Evolutionary conservation across 1,140 invertebrate species (phyloP), one percentile per base, ranked within the genome.

Genomic region (Drosophila littoralis): DNA sequence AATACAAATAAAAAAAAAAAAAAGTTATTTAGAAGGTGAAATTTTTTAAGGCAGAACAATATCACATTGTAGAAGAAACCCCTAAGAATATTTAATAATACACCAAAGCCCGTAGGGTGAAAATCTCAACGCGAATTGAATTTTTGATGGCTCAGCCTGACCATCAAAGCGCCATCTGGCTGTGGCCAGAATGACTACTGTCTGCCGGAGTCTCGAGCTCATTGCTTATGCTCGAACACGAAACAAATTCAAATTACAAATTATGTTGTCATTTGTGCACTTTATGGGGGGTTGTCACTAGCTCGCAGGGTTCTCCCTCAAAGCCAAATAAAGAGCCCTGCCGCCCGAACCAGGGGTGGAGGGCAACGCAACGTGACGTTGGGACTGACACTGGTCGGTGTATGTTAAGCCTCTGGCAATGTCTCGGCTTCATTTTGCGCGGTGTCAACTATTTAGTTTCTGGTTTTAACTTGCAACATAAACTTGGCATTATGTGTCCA

Each of bases 191-290:
- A 67, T 58, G 22, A 48, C 13, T 7, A 42, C 8, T 7, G 43
- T 64, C 48, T 13, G 35, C 40, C 32, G 38, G 46, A 40, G 52
- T 40, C 9, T 40, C 5, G 1, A 63, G 64, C 86, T 90, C 82
- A 90, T 90, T 90, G 79, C 75, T 90, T 90, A 90, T 90, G 88
- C 88, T 67, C 36, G 82, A 74, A 82, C 88, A 90, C 88, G 88
- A 85, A 90, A 81, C 86, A 90, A 86, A 90, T 90, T 90, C 86
- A 90, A 90, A 90, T 90, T 90, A 90, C 88, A 90, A 86, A 90
- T 90, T 90, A 90, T 90, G 88, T 83, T 90, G 86, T 89, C 84
- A 77, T 84, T 86, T 89, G 46, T 60, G 72, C 75, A 69, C 74
- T 84, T 85, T 85, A 85, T 66, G 77, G 85, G 74, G 38, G 22